Conservation (phyloP, 2,888 invertebrate species). For the Harpagoxenus sublaevis region DNA sequence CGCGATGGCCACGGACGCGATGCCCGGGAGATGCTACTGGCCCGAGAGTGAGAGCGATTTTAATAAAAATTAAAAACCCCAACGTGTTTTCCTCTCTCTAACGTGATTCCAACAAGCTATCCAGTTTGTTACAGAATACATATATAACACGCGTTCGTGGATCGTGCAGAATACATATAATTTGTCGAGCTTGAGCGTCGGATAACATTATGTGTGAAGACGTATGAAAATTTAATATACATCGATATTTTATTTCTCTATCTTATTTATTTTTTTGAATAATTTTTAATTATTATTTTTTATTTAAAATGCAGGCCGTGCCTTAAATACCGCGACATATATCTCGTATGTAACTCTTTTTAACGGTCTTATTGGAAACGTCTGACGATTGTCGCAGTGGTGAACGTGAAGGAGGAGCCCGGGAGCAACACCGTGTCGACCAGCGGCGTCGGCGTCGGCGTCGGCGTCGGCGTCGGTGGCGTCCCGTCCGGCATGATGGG, state of each 20-base stretch:
- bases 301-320: too few species aligned
- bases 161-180: not conserved
- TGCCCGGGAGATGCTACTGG: constrained; percentile 83
- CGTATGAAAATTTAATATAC: not conserved
- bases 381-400: constrained; percentile 72
- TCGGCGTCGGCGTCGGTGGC: constrained; percentile 79
- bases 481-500: constrained; percentile 81
- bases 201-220: not conserved
- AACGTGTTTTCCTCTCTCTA: not conserved
- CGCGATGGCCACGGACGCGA: constrained; percentile 74
- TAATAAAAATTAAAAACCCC: not conserved
- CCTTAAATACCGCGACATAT: not conserved
- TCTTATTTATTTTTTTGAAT: too few species aligned
- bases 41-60: constrained; percentile 80
- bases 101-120: not conserved
- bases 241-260: too few species aligned
- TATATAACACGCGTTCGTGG: too few species aligned
- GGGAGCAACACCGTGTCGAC: constrained; percentile 79
- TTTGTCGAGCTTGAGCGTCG: not conserved
- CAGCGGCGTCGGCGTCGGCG: constrained; percentile 75
- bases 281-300: too few species aligned
- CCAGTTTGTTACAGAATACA: not conserved
- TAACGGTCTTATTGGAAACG: not conserved
- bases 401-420: constrained; percentile 84
- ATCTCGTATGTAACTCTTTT: not conserved